Percentiles rank a stretch among this genome's conserved stretches.
Conservation (phyloP, 2,888 invertebrate species). For the Alloplasta piceator region DNA sequence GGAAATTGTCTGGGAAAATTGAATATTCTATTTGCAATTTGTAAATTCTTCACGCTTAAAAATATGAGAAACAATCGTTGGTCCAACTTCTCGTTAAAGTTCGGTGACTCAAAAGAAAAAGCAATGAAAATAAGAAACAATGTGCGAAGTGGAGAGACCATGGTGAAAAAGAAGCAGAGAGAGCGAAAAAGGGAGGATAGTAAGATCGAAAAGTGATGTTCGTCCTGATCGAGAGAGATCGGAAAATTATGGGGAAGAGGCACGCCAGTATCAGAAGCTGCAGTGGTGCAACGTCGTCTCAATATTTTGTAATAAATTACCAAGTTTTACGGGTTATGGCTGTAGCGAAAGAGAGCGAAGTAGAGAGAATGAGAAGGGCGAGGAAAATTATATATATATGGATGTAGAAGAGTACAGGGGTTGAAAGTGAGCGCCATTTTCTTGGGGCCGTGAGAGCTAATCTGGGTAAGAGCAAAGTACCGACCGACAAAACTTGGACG, state of each 20-base stretch:
- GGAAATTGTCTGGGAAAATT: too few relatives aligned
- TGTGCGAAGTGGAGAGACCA: slow-evolving; percentile 1
- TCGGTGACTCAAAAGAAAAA: slow-evolving; percentile 3
- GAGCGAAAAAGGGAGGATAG: not conserved
- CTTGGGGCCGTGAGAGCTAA: slow-evolving; percentile 59
- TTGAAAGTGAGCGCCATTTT: slow-evolving; percentile 36
- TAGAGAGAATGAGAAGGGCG: slow-evolving; percentile 53
- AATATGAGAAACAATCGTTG: too few relatives aligned
- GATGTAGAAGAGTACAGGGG: slow-evolving; percentile 7
- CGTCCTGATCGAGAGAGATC: not conserved
- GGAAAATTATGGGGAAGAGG: not conserved
- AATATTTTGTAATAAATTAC: slow-evolving; percentile 76
- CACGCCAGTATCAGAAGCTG: slow-evolving; percentile 33
- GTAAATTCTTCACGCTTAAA: too few relatives aligned
- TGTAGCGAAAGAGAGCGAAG: slow-evolving; percentile 11
- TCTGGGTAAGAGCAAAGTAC: slow-evolving; percentile 71
- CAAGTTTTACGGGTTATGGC: slow-evolving; percentile 61
- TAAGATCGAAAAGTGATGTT: slow-evolving; percentile 33
- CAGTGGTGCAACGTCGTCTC: slow-evolving; percentile 63
- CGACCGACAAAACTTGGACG: slow-evolving; percentile 63
- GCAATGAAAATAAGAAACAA: slow-evolving; percentile 9
- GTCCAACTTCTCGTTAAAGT: too few relatives aligned
- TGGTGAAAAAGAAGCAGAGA: not conserved
- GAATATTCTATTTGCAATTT: too few relatives aligned
- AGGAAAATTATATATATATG: slow-evolving; percentile 17